Evolutionary conservation across 2,797 vertebrate species (phyloP), one percentile per base, ranked within the genome.

Genomic region (Urophycis tenuis): DNA sequence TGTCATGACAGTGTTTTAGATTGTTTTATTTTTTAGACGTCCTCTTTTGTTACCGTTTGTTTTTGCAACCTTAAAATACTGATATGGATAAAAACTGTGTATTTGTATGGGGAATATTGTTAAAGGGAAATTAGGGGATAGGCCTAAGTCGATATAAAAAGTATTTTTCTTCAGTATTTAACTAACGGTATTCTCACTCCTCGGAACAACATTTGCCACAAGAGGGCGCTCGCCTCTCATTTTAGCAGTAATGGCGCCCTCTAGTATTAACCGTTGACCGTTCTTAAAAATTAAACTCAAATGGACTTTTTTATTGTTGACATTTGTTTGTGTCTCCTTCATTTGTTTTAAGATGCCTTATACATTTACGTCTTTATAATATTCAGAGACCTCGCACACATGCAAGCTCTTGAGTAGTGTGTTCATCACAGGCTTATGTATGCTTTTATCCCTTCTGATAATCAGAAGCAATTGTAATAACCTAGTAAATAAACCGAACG

Each of bases 21-120:
- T 78, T 85, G 78, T 75, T 75, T 81, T 67, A 70, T 77, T 80
- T 79, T 74, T 82, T 74, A 87, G 86, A 77, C 45, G 77, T 88
- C 35, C 78, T 78, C 45, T 75, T 83, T 41, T 32, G 75, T 85
- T 85, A 73, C 7, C 74, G 77, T 83, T 72, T 83, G 83, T 85
- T 75, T 85, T 83, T 86, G 64, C 72, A 79, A 73, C 17, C 11
- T 75, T 30, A 74, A 22, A 45, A 29, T 85, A 75, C 76, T 77
- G 45, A 81, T 71, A 78, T 73, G 33, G 79, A 72, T 64, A 73
- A 22, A 2, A 81, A 80, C 19, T 17, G 29, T 82, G 64, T 2
- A 67, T 79, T 87, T 85, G n/a, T 83, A 85, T 78, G 17, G 71
- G 67, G 73, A 73, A 71, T 82, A 70, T 82, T 83, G 53, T 80